Evolutionary conservation across 2,888 invertebrate genomes (phyloP), one percentile per base, ranked within the genome.

Genomic region (Noctua janthe): DNA sequence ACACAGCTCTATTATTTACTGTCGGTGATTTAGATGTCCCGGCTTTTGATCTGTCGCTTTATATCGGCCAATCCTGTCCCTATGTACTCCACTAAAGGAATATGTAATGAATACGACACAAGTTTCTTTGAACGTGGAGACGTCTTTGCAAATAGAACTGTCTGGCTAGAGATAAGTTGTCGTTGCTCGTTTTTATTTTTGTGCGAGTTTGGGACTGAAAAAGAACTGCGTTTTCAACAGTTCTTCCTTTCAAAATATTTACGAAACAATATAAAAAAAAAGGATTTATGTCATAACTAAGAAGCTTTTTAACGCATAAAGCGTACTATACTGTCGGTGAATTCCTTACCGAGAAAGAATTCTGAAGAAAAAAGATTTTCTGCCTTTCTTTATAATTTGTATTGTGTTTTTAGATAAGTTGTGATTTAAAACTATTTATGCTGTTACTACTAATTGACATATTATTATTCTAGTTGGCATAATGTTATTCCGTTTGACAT

Each of bases 51-150:
- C 64, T 10, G 11, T 70, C n/a, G 17, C 64, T 78, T 82, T 83
- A 56, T 74, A 71, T 74, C 51, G 23, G 35, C n/a, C 13, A 70
- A 78, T 73, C 56, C 15, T n/a, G 15, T 77, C 29, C n/a, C 4
- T 54, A 54, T n/a, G 20, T 66, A 20, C 20, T 70, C 29, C 23
- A 35, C 6, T 15, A 64, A 79, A n/a, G 43, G 66, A 74, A 83
- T 59, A 79, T 59, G 69, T 78, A 82, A 82, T 77, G 49, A 69
- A 59, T 62, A 78, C n/a, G 69, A 56, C 47, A 20, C 17, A 62
- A 72, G 39, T 70, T 49, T 64, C 69, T 70, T 73, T 49, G 69
- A 47, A 67, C 43, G 13, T 70, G 13, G 10, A 39, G 29, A 10
- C n/a, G 71, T 10, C 15, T 20, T 71, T 71, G 59, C 2, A n/a